Conservation (phyloP, 2,797 vertebrate genomes). For the Caiman crocodilus region DNA sequence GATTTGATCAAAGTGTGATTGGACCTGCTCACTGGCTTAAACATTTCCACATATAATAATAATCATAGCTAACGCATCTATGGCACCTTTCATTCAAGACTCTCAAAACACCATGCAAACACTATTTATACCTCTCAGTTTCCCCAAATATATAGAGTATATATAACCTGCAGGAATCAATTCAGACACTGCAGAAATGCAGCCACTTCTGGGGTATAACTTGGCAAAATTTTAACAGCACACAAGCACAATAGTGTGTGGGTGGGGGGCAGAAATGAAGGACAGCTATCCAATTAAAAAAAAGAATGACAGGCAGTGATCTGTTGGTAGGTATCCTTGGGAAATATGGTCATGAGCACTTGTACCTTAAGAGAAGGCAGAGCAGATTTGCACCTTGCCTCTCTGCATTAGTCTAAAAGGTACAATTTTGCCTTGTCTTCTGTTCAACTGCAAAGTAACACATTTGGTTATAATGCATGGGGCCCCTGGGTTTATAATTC, state of each 20-base stretch:
- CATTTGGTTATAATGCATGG: too few relatives aligned
- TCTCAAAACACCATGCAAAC: neutral
- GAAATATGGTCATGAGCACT: neutral
- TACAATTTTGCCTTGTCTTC: too few relatives aligned
- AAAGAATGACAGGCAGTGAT: neutral
- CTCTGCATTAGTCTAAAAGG: too few relatives aligned
- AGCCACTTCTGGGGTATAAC: neutral
- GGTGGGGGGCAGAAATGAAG: neutral
- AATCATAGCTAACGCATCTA: neutral
- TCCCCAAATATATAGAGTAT: neutral
- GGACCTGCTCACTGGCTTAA: neutral
- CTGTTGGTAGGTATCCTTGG: neutral
- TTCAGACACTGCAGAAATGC: neutral
- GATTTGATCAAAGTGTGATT: neutral
- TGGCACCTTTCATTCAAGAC: neutral
- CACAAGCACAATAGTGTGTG: neutral
- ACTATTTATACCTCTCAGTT: neutral
- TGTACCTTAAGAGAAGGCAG: too few relatives aligned
- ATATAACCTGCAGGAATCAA: neutral
- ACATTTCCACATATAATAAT: neutral
- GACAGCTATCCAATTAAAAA: neutral
- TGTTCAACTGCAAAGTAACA: too few relatives aligned
- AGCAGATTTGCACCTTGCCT: too few relatives aligned
- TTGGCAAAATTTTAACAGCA: neutral
- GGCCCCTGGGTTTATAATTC: fast-evolving